Conservation (phyloP, 2,113 vertebrate genomes). For the Baryphthengus martii region DNA sequence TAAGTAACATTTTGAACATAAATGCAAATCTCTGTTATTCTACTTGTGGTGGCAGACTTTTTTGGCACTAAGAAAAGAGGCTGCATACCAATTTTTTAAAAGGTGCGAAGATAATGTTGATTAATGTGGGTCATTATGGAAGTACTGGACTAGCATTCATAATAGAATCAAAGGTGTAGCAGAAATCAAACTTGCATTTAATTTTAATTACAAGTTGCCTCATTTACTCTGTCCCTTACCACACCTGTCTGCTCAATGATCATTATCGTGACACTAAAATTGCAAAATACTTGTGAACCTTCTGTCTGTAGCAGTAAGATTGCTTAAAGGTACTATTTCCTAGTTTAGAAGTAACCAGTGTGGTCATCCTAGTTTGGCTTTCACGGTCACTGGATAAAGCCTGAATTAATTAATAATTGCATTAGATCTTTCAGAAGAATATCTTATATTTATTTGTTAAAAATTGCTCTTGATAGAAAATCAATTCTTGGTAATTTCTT, state of each 20-base stretch:
- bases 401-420: not conserved
- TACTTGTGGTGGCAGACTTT: not conserved
- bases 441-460: not conserved
- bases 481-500: not conserved
- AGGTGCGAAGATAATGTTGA: slow-evolving; percentile 28
- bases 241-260: not conserved
- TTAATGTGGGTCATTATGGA: slow-evolving; percentile 48
- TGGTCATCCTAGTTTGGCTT: not conserved
- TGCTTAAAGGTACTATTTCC: not conserved
- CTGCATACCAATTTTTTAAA: not conserved
- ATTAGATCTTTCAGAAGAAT: not conserved
- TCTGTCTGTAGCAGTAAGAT: not conserved
- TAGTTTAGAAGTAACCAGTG: not conserved
- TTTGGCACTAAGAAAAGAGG: not conserved
- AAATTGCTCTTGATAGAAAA: not conserved
- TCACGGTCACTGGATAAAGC: not conserved
- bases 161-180: slow-evolving; percentile 46
- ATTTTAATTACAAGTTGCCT: slow-evolving; percentile 46
- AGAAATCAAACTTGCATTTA: slow-evolving; percentile 54
- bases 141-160: slow-evolving; percentile 16
- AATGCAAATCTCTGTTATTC: not conserved
- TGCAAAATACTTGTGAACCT: not conserved
- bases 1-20: not conserved
- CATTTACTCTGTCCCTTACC: not conserved
- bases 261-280: not conserved